Percentiles rank a stretch among this genome's conserved stretches.
phyloP scores from a whole-genome alignment of 2,113 vertebrate species.

The Hyla sarda region DNA sequence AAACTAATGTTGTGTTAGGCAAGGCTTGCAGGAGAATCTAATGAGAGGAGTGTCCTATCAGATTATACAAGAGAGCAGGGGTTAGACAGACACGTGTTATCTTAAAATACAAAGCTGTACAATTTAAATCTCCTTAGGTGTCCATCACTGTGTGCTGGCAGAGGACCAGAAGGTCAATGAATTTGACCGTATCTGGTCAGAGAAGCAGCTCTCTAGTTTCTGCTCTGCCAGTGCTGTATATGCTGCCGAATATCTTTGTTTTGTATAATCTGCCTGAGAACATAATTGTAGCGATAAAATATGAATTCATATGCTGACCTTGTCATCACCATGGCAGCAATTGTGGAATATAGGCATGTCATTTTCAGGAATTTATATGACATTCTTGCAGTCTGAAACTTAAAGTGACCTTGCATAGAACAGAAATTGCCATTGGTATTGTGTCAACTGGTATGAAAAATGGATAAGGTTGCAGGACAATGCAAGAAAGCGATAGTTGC shows the following conservation, averaged over 20 bases:
- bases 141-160: neutral
- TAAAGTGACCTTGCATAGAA: neutral
- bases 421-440: neutral
- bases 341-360: neutral
- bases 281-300: neutral
- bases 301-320: neutral
- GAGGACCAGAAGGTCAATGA: constrained; percentile 37
- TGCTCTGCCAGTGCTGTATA: neutral
- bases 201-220: neutral
- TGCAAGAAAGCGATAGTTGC: too few relatives aligned
- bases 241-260: neutral
- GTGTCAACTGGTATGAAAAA: neutral
- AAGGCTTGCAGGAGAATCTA: constrained; percentile 12
- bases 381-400: neutral
- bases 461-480: too few relatives aligned
- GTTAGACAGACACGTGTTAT: constrained; percentile 41
- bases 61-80: constrained; percentile 43
- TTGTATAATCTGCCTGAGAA: neutral
- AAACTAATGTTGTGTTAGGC: neutral
- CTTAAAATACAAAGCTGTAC: constrained; percentile 49
- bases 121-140: constrained; percentile 51
- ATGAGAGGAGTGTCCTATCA: constrained; percentile 30
- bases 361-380: neutral
- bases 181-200: neutral
- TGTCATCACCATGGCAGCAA: constrained; percentile 7